phyloP scores from a whole-genome alignment of 2,797 vertebrate species.

The Sebastes kiyomatsui region DNA sequence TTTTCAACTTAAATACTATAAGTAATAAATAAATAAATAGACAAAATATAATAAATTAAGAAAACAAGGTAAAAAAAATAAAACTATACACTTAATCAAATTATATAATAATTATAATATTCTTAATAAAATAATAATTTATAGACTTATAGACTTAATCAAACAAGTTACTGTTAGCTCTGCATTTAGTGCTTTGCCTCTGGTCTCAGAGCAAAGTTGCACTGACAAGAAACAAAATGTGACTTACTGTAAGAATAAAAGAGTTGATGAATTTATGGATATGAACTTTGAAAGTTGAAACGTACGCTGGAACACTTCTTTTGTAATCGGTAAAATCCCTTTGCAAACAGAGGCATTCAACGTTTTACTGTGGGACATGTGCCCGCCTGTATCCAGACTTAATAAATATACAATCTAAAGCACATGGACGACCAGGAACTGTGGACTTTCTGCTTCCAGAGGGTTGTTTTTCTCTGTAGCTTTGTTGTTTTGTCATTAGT shows the following conservation, averaged over 20 bases:
- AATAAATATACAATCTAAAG: conserved; percentile 49
- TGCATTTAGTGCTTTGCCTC: conserved; percentile 38
- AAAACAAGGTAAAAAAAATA: not conserved
- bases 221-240: conserved; percentile 15
- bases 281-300: conserved; percentile 23
- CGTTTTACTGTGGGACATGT: conserved; percentile 3
- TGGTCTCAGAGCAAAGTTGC: not conserved
- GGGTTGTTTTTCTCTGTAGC: conserved; percentile 1
- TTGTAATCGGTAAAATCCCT: not conserved
- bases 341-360: conserved; percentile 24
- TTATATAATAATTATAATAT: no score
- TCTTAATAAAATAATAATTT: no score
- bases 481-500: conserved; percentile 40
- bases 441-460: conserved; percentile 12
- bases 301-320: not conserved
- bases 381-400: conserved; percentile 20
- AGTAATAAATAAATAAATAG: not conserved
- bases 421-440: conserved; percentile 28
- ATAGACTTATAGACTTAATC: no score
- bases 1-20: no score
- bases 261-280: conserved; percentile 4
- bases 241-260: not conserved
- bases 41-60: not conserved
- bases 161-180: conserved; percentile 14
- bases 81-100: no score